Evolutionary conservation across 2,888 invertebrate genomes (phyloP).

Genomic region (Linnaemya tessellans): DNA sequence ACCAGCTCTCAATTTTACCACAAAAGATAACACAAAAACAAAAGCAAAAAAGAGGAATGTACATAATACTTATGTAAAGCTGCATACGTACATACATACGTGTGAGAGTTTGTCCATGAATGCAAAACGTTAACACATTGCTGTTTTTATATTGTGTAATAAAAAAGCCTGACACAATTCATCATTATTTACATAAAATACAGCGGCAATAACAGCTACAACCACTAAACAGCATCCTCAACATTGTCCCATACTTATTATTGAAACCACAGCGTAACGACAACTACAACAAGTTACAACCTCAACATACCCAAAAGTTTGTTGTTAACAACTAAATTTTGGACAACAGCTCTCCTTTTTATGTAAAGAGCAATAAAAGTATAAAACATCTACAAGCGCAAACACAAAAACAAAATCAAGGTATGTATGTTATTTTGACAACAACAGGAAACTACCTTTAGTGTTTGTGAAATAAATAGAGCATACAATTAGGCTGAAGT

Average conservation of each 20-base stretch:
- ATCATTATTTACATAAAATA: conserved; percentile 21
- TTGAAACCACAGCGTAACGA: neutral
- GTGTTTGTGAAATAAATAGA: conserved; percentile 37
- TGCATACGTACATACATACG: too few relatives aligned
- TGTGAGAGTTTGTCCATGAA: neutral
- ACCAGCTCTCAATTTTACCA: conserved; percentile 9
- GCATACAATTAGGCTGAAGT: conserved; percentile 58
- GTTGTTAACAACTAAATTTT: conserved; percentile 10
- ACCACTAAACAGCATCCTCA: conserved; percentile 10
- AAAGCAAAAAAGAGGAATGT: neutral
- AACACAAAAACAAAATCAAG: conserved; percentile 53
- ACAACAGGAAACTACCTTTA: neutral
- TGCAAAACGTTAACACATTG: neutral
- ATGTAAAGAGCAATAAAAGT: neutral
- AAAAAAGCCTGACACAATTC: conserved; percentile 2
- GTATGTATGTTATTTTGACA: conserved; percentile 42
- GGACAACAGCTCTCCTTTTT: neutral
- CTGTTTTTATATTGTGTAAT: neutral
- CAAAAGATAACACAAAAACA: neutral
- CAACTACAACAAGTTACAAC: conserved; percentile 26
- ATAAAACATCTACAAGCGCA: neutral
- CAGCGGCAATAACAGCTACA: neutral
- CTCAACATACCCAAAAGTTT: conserved; percentile 15
- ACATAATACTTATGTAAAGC: neutral
- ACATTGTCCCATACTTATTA: neutral